Evolutionary conservation across 2,113 vertebrate genomes (phyloP).

Genomic region (Chamaea fasciata): DNA sequence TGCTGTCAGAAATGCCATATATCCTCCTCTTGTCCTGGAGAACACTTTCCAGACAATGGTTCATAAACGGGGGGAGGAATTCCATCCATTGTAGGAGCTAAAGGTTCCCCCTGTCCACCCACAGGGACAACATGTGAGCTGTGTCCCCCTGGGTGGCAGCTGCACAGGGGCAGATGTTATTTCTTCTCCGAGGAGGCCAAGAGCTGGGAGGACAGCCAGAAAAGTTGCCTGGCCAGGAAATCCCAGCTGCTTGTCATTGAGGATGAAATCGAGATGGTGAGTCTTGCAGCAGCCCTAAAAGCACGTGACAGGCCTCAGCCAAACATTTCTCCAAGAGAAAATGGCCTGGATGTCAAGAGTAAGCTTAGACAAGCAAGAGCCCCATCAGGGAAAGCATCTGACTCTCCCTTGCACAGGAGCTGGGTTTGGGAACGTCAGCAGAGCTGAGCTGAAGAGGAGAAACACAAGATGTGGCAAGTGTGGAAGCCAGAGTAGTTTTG

Average conservation of each 20-base stretch:
- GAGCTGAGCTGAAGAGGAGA: not conserved
- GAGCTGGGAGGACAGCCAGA: slow-evolving; percentile 43
- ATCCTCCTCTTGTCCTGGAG: not conserved
- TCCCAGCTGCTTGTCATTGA: slow-evolving; percentile 35
- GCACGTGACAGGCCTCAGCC: not conserved
- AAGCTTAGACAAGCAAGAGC: not conserved
- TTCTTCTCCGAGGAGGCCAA: slow-evolving; percentile 9
- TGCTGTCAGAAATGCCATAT: not conserved
- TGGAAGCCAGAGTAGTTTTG: not conserved
- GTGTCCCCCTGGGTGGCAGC: slow-evolving; percentile 35
- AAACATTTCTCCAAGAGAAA: not conserved
- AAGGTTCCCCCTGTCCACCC: not conserved
- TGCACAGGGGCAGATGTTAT: slow-evolving; percentile 32
- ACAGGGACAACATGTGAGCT: not conserved
- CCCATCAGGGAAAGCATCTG: not conserved
- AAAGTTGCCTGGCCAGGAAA: slow-evolving; percentile 25
- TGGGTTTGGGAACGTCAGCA: not conserved
- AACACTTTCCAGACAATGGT: not conserved
- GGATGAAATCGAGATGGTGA: slow-evolving; percentile 46
- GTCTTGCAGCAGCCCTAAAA: not conserved
- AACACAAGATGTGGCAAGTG: not conserved
- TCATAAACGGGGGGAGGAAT: not conserved
- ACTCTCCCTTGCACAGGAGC: not conserved
- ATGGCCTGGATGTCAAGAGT: not conserved
- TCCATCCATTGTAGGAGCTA: not conserved